Base-by-base conservation (phyloP, 1,140 invertebrate species). In the Cotesia typhae region DNA sequence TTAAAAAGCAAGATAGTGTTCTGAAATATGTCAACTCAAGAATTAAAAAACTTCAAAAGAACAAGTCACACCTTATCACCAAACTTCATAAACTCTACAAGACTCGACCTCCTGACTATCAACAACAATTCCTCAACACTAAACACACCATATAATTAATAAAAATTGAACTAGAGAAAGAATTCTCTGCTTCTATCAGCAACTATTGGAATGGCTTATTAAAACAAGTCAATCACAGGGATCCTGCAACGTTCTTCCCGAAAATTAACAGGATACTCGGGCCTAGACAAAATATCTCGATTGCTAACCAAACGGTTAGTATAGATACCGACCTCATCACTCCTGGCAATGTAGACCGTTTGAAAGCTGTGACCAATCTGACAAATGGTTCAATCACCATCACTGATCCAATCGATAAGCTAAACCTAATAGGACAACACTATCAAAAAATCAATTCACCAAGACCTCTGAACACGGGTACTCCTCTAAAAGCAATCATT, bases 221-320 rank as follows among this genome's bases (percentile, higher is more conserved):
- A 36, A 51, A 52, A 38, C 28, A 53, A 4, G 68, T 75, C 6
- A 57, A 57, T 9, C 47, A 71, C 14, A 63, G 17, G 10, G 70
- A 71, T n/a, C 35, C 66, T 4, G 20, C 3, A 9, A 53, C n/a
- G 6, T 69, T 64, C 28, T 66, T 71, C 10, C 70, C 70, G 1
- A 66, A 60, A 14, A 66, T 71, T 2, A 74, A 74, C n/a, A 55
- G 37, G 3, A 5, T 65, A 5, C 37, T 74, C 4, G 65, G 67
- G 51, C 9, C 1, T 17, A 70, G 53, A 20, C 37, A 51, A 7
- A 55, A 4, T n/a, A 9, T 14, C 2, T 3, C 10, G 5, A 55
- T 55, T 12, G 52, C 12, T 12, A 55, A 55, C 4, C 52, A 14
- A 10, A 14, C 51, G 4, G 59, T 53, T 3, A 3, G 47, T 9